These are phyloP conservation scores for Callopanchax toddi DNA, from an alignment of 2,113 vertebrate genomes.

Conservation along the genomic window DNA sequence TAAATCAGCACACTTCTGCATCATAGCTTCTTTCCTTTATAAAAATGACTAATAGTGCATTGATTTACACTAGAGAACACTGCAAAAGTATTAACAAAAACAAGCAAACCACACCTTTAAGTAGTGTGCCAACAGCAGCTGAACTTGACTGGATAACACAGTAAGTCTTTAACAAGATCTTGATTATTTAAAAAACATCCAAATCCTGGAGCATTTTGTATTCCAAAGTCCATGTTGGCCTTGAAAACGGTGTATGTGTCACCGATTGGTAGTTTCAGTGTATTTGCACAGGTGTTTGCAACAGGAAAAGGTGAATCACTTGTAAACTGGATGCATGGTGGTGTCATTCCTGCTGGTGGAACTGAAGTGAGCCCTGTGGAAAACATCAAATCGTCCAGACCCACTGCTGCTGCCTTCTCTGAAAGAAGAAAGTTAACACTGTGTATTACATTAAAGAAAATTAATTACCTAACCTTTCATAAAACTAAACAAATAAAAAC, in stretches of 20 bases:
- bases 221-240: constrained; percentile 8
- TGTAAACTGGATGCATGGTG: background rate
- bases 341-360: background rate
- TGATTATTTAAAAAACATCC: background rate
- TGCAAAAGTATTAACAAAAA: too few relatives aligned
- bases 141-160: too few relatives aligned
- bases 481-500: background rate
- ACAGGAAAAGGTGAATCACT: constrained; percentile 3
- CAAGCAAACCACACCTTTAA: too few relatives aligned
- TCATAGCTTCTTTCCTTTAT: too few relatives aligned
- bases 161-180: background rate
- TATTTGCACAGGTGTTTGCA: constrained; percentile 5
- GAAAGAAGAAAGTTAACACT: background rate
- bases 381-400: background rate
- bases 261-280: background rate
- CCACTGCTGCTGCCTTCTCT: too few relatives aligned
- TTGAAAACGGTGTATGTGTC: background rate
- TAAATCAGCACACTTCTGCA: too few relatives aligned
- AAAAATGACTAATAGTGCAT: too few relatives aligned
- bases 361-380: background rate
- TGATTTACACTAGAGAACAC: too few relatives aligned
- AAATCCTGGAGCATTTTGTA: constrained; percentile 3
- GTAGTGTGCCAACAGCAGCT: too few relatives aligned
- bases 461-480: background rate
- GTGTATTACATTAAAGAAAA: background rate